Evolutionary conservation across 1,140 invertebrate species (phyloP).

Genomic region (Asbolus verrucosus): DNA sequence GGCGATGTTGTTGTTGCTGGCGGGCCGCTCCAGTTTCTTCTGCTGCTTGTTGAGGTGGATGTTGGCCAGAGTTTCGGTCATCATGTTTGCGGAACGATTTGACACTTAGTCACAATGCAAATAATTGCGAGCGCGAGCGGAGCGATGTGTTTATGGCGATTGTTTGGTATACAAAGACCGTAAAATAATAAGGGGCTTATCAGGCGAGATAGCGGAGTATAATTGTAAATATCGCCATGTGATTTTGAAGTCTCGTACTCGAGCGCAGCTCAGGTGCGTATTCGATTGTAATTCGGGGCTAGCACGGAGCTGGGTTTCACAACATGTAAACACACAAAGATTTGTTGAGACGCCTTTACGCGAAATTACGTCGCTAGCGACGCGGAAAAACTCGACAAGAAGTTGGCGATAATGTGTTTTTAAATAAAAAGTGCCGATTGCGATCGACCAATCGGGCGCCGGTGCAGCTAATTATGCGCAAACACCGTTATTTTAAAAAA

Average conservation of each 20-base stretch:
- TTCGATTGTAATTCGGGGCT: no score
- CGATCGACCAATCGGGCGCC: conserved; percentile 15
- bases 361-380: conserved; percentile 9
- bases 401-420: not conserved
- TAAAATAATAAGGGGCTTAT: conserved; percentile 18
- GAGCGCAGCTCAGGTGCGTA: not conserved
- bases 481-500: no score
- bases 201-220: conserved; percentile 10
- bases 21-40: conserved; percentile 5
- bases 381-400: not conserved
- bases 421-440: conserved; percentile 24
- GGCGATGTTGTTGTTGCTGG: not conserved
- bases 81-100: conserved; percentile 33
- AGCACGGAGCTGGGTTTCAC: not conserved
- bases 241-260: no score
- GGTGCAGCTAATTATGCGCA: conserved; percentile 14
- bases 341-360: not conserved
- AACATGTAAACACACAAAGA: not conserved
- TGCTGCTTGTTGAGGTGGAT: conserved; percentile 40
- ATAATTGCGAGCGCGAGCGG: not conserved
- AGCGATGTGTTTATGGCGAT: not conserved
- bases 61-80: conserved; percentile 43
- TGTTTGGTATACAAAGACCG: conserved; percentile 36
- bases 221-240: conserved; percentile 25
- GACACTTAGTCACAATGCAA: not conserved